These are phyloP conservation scores for Apostichopus californicus DNA, from an alignment of 35 echinoderm and acorn worm species.

Conservation along the genomic window DNA sequence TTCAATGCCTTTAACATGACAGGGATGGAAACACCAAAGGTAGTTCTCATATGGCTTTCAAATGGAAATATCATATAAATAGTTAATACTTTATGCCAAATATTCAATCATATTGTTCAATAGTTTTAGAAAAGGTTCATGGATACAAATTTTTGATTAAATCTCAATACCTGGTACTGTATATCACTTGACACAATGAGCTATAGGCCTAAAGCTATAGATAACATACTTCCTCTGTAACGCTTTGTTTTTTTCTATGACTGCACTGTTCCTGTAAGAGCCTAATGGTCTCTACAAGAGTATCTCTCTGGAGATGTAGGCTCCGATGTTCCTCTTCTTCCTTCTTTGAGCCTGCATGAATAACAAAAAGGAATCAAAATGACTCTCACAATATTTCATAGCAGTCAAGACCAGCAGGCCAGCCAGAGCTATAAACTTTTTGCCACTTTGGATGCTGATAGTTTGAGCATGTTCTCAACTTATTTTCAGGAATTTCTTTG, in stretches of 20 bases:
- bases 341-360: neutral
- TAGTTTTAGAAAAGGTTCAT: neutral
- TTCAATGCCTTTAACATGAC: no score
- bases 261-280: constrained; percentile 33
- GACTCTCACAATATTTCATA: no score
- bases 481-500: no score
- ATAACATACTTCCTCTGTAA: neutral
- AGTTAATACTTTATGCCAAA: neutral
- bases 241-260: neutral
- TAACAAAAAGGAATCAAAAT: no score
- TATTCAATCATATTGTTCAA: neutral
- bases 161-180: neutral
- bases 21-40: no score
- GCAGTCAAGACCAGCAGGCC: no score
- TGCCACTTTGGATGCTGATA: no score
- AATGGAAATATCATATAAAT: neutral
- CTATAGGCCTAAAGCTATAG: neutral
- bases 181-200: neutral
- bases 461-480: no score
- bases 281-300: constrained; percentile 30
- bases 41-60: neutral
- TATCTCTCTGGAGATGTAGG: constrained; percentile 43
- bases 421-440: no score
- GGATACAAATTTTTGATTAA: neutral
- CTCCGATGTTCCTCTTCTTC: constrained; percentile 23